Conservation (phyloP, 2,797 vertebrate genomes). For the Tapirus indicus region DNA sequence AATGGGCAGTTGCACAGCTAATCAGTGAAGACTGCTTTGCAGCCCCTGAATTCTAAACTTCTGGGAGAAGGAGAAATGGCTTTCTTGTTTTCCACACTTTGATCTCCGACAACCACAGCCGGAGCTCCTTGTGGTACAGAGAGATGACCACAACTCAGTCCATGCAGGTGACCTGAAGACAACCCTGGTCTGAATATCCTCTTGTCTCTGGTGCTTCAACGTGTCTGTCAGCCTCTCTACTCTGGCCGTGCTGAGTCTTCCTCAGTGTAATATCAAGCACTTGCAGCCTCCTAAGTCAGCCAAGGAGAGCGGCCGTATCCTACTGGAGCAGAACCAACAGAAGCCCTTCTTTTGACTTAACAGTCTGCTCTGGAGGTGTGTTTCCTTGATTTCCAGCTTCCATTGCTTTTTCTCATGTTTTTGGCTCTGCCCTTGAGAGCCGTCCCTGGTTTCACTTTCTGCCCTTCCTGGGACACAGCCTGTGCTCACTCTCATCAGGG, state of each 20-base stretch:
- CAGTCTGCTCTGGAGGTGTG: fast-evolving
- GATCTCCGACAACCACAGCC: fast-evolving
- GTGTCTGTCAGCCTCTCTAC: fast-evolving
- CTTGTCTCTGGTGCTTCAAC: fast-evolving
- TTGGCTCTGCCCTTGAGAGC: not conserved
- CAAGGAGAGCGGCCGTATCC: fast-evolving
- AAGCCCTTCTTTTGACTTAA: not conserved
- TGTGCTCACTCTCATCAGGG: fast-evolving
- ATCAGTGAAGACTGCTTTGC: fast-evolving
- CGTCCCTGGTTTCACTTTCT: not conserved
- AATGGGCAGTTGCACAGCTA: not conserved
- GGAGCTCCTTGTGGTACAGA: not conserved
- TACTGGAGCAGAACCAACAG: fast-evolving
- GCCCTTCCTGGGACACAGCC: not conserved
- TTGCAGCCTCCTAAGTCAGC: fast-evolving
- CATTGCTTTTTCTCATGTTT: fast-evolving
- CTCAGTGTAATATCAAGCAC: fast-evolving
- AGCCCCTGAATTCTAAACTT: not conserved
- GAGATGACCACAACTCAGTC: fast-evolving
- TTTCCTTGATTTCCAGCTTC: not conserved
- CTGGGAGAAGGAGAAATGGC: not conserved
- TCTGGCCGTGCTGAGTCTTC: fast-evolving
- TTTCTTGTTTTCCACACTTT: not conserved
- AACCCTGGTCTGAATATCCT: fast-evolving
- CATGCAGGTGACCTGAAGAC: fast-evolving